Percentiles rank a stretch among this genome's conserved stretches.
These are phyloP conservation scores for Bufo bufo DNA, from an alignment of 2,113 vertebrate genomes.

Conservation along the genomic window DNA sequence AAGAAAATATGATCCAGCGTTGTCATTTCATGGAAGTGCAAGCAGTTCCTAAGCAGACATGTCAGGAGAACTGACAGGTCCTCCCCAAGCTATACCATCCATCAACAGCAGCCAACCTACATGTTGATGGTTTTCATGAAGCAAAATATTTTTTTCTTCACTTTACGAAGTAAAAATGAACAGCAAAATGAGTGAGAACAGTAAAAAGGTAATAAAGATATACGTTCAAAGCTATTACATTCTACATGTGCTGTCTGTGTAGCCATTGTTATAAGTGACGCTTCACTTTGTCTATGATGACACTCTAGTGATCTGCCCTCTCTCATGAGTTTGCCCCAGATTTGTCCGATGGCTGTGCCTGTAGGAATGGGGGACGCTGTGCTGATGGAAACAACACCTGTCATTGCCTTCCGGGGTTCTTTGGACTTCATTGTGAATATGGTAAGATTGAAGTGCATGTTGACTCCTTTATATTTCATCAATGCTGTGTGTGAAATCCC, in stretches of 20 bases:
- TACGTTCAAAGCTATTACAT: not conserved
- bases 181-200: not conserved
- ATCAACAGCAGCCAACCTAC: not conserved
- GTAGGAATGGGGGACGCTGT: slow-evolving; percentile 89
- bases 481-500: no score
- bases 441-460: slow-evolving; percentile 73
- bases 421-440: slow-evolving; percentile 90
- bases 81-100: not conserved
- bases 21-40: no score
- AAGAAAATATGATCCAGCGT: no score
- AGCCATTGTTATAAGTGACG: not conserved
- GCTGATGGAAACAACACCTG: slow-evolving; percentile 84
- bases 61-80: no score
- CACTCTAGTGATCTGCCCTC: slow-evolving; percentile 53
- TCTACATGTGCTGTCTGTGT: not conserved
- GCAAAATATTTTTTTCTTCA: not conserved
- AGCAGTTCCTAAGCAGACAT: no score
- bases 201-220: not conserved
- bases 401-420: slow-evolving; percentile 89
- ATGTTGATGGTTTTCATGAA: not conserved
- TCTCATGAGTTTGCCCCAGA: slow-evolving; percentile 58
- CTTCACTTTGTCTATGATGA: slow-evolving; percentile 40
- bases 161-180: not conserved
- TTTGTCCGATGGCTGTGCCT: slow-evolving; percentile 78
- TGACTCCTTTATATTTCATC: not conserved